Evolutionary conservation across 1,140 invertebrate species (phyloP).

Genomic region (Scaptomyza pallida): DNA sequence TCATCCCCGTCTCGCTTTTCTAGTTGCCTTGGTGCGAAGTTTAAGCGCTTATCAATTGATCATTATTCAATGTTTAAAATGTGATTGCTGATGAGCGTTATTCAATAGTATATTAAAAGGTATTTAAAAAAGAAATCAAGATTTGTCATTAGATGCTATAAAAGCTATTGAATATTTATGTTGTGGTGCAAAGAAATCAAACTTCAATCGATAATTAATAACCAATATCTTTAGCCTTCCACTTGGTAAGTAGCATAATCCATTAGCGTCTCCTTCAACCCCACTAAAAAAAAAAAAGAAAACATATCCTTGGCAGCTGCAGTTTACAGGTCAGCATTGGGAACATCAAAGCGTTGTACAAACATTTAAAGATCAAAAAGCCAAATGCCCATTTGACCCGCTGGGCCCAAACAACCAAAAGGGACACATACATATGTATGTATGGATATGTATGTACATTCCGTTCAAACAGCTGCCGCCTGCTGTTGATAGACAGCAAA

Average conservation of each 20-base stretch:
- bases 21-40: conserved; percentile 22
- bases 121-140: not conserved
- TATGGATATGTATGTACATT: conserved; percentile 23
- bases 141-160: not conserved
- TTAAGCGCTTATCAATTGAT: conserved; percentile 61
- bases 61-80: conserved; percentile 52
- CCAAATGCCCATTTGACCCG: conserved; percentile 72
- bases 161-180: not conserved
- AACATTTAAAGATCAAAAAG: conserved; percentile 82
- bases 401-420: conserved; percentile 41
- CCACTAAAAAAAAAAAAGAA: not conserved
- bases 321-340: conserved; percentile 52
- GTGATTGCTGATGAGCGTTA: conserved; percentile 26
- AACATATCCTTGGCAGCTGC: conserved; percentile 19
- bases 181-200: too few species aligned
- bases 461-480: conserved; percentile 28
- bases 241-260: not conserved
- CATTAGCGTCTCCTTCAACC: conserved; percentile 3
- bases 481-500: conserved; percentile 39
- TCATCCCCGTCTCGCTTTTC: not conserved
- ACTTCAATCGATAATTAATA: too few species aligned
- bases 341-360: conserved; percentile 75
- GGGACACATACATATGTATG: conserved; percentile 23
- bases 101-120: not conserved
- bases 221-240: not conserved